A percentile compares a stretch with the other conserved stretches of the same genome.
These are phyloP conservation scores for Hirtodrosophila cameraria DNA, from an alignment of 2,888 invertebrate genomes.

Conservation along the genomic window DNA sequence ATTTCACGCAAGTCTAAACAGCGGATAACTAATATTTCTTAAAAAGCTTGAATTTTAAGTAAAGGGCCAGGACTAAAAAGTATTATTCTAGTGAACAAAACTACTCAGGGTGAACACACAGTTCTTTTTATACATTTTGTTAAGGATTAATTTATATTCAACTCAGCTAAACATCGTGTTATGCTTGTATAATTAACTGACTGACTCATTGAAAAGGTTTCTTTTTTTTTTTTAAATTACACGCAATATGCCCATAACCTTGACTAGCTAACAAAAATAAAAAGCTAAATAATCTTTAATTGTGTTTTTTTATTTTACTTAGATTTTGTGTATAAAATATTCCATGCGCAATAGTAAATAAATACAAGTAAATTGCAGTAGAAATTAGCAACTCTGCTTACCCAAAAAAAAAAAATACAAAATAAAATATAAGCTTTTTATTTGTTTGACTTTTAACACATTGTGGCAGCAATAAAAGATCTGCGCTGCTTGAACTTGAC, in stretches of 20 bases:
- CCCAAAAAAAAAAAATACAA: not conserved
- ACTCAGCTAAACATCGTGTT: slow-evolving; percentile 1
- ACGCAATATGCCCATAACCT: slow-evolving; percentile 42
- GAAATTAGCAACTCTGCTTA: slow-evolving; percentile 64
- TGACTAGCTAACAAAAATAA: slow-evolving; percentile 25
- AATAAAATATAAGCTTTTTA: slow-evolving; percentile 10
- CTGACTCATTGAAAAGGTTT: slow-evolving; percentile 26
- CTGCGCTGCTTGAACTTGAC: slow-evolving; percentile 68
- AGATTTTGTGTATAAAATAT: slow-evolving; percentile 23
- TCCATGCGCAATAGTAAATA: slow-evolving; percentile 8
- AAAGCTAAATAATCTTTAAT: slow-evolving; percentile 12
- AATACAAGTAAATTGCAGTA: slow-evolving; percentile 41
- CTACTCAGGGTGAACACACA: too few species aligned
- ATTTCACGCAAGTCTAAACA: too few species aligned
- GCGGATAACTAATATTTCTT: too few species aligned
- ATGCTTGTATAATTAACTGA: slow-evolving; percentile 11
- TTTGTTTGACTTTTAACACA: slow-evolving; percentile 64
- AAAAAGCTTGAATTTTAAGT: too few species aligned
- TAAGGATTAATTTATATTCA: slow-evolving; percentile 9
- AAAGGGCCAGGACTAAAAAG: too few species aligned
- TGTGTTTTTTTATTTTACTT: slow-evolving; percentile 32
- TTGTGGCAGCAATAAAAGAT: slow-evolving; percentile 32
- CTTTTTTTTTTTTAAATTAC: slow-evolving; percentile 34
- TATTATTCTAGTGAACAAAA: too few species aligned
- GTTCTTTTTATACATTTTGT: not conserved